Evolutionary conservation across 92 coral and sea anemone species (phyloP).

Genomic region (Parazoanthus darwini): DNA sequence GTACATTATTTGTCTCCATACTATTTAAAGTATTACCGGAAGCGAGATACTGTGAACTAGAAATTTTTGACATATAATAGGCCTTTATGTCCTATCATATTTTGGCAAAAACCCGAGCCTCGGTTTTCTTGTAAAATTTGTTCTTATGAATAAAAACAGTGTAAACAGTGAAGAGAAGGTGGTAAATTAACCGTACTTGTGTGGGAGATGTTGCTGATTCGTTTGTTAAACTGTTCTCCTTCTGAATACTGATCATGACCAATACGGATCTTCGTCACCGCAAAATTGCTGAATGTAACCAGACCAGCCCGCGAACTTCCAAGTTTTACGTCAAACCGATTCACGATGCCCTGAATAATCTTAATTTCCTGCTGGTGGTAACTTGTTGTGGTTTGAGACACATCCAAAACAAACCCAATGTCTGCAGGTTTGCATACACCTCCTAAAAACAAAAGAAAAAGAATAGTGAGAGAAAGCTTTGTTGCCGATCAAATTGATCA

Average conservation of each 20-base stretch:
- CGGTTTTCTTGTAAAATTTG: background rate
- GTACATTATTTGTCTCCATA: too few relatives aligned
- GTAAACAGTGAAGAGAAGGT: too few relatives aligned
- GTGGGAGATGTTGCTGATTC: background rate
- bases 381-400: background rate
- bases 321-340: background rate
- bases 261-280: background rate
- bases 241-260: background rate
- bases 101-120: background rate
- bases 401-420: slow-evolving; percentile 19
- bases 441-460: background rate
- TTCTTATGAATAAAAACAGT: background rate
- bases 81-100: too few relatives aligned
- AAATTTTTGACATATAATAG: too few relatives aligned
- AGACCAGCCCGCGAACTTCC: slow-evolving; percentile 25
- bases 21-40: too few relatives aligned
- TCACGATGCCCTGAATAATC: slow-evolving; percentile 5
- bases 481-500: too few relatives aligned
- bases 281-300: background rate
- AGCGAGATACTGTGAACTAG: too few relatives aligned
- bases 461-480: background rate
- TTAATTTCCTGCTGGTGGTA: background rate
- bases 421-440: background rate
- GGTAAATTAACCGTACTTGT: background rate
- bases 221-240: background rate